Conservation (phyloP, 2,113 vertebrate genomes). For the Pandion haliaetus region DNA sequence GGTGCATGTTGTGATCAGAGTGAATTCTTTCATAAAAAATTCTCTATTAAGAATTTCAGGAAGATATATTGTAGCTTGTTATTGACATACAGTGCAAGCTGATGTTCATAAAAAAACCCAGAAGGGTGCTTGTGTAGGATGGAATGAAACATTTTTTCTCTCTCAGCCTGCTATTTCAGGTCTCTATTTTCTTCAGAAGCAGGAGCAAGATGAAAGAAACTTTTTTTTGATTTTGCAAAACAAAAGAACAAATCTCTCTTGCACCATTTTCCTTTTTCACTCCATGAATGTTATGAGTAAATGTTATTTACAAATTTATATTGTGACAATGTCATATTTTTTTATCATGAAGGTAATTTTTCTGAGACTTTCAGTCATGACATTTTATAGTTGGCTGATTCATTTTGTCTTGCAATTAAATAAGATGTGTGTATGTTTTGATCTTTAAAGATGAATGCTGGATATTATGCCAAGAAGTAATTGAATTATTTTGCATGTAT, state of each 20-base stretch:
- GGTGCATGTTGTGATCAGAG: not conserved
- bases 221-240: not conserved
- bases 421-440: not conserved
- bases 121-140: not conserved
- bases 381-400: constrained; percentile 55
- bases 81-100: not conserved
- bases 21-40: not conserved
- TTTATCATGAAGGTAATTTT: constrained; percentile 58
- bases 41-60: not conserved
- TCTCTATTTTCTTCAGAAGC: not conserved
- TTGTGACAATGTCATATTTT: constrained; percentile 30
- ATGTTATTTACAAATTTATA: constrained; percentile 49
- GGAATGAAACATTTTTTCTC: not conserved
- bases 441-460: constrained; percentile 5
- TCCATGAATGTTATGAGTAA: constrained; percentile 8
- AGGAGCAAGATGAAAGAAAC: not conserved
- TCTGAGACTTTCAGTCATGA: constrained; percentile 45
- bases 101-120: not conserved
- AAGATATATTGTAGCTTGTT: not conserved
- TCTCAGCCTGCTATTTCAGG: not conserved
- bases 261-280: not conserved
- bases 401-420: constrained; percentile 51
- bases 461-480: not conserved
- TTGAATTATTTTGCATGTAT: not conserved
- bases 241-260: not conserved